Conservation (phyloP, 1,140 invertebrate species). For the Drosophila lini region DNA sequence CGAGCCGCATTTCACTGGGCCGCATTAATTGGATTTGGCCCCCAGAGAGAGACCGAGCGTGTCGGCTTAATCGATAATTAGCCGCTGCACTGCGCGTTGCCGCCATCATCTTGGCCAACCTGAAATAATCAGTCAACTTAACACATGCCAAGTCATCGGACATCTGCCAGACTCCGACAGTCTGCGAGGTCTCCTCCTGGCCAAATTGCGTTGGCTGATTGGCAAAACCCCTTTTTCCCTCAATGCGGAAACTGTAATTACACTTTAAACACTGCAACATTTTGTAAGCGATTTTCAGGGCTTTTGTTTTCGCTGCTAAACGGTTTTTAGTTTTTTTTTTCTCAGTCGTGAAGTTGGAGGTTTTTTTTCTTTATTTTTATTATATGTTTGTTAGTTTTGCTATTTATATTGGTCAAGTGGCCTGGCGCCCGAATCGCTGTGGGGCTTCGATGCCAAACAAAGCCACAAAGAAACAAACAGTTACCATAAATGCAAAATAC, state of each 20-base stretch:
- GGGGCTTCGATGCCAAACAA: conserved; percentile 52
- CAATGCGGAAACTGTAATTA: conserved; percentile 79
- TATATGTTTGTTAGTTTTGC: conserved; percentile 37
- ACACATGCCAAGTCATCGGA: conserved; percentile 51
- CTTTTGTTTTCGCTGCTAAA: conserved; percentile 57
- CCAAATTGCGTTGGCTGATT: conserved; percentile 33
- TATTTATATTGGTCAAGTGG: conserved; percentile 79
- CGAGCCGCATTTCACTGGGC: conserved; percentile 38
- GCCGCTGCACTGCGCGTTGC: conserved; percentile 42
- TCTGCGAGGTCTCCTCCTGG: conserved; percentile 7
- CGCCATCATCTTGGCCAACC: conserved; percentile 35
- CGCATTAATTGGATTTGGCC: conserved; percentile 68
- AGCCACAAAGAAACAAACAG: conserved; percentile 68
- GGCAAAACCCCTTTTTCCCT: conserved; percentile 49
- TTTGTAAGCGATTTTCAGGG: conserved; percentile 74
- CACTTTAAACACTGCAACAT: conserved; percentile 61
- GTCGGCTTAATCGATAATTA: conserved; percentile 75
- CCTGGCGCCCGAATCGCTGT: conserved; percentile 52
- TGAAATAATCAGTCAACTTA: conserved; percentile 51
- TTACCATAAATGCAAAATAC: conserved; percentile 63
- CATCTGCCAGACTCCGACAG: conserved; percentile 1
- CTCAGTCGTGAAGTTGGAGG: conserved; percentile 41
- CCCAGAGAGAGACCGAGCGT: conserved; percentile 41
- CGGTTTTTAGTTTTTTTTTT: conserved; percentile 43
- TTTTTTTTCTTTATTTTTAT: conserved; percentile 11